Conservation (phyloP, 2,113 vertebrate genomes). For the Thinocorus orbignyianus region DNA sequence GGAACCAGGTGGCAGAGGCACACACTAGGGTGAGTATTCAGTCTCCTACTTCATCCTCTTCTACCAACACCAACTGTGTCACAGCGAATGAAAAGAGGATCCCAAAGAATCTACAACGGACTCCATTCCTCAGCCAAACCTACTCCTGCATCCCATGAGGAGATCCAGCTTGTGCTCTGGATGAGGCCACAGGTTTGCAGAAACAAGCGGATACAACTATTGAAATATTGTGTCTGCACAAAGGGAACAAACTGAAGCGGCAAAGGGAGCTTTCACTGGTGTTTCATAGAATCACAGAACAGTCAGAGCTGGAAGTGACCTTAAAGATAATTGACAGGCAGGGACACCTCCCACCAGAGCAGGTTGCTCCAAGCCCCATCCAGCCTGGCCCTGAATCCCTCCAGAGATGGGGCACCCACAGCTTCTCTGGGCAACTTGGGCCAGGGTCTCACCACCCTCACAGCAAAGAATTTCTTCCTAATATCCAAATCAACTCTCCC, state of each 20-base stretch:
- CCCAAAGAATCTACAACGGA: neutral
- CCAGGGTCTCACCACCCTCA: neutral
- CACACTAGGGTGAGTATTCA: rapidly evolving
- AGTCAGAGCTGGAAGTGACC: neutral
- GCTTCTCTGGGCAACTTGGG: neutral
- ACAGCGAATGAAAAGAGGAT: neutral
- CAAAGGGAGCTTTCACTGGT: neutral
- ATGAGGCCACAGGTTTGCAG: neutral
- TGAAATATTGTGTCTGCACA: neutral
- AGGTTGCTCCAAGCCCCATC: neutral
- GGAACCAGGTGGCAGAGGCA: rapidly evolving
- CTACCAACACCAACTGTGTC: neutral
- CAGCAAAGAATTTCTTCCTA: neutral
- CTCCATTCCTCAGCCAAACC: neutral
- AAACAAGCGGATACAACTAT: neutral
- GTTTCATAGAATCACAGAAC: neutral
- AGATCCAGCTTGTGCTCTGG: neutral
- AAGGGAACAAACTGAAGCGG: neutral
- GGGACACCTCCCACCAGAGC: neutral
- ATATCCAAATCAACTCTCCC: neutral
- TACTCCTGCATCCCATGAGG: neutral
- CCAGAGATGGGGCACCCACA: neutral
- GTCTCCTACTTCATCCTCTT: neutral
- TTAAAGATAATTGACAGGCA: neutral
- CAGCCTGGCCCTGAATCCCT: neutral